Evolutionary conservation across 2,113 vertebrate species (phyloP).

Genomic region (Suricata suricatta): DNA sequence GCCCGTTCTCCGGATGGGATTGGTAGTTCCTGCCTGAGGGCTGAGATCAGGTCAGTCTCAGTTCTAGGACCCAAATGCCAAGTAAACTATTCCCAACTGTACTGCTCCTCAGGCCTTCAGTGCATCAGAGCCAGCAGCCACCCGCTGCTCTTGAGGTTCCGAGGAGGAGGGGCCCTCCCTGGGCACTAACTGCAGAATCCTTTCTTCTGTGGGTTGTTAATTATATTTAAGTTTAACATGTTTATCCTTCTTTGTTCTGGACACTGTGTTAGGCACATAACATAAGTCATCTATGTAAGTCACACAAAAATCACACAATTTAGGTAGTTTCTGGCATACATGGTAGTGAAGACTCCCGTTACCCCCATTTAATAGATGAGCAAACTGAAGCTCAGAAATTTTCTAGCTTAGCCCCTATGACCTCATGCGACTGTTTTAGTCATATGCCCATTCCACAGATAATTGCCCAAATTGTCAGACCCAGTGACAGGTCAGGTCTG

Average conservation of each 20-base stretch:
- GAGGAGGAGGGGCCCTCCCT: neutral
- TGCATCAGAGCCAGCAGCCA: accelerated
- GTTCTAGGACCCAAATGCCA: neutral
- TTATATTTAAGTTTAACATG: neutral
- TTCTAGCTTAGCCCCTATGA: neutral
- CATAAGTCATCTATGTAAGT: neutral
- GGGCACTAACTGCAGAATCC: neutral
- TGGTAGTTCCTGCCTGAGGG: neutral
- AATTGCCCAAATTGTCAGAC: neutral
- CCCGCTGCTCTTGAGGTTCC: neutral
- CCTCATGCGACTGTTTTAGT: neutral
- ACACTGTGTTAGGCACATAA: neutral
- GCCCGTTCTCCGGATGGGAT: accelerated
- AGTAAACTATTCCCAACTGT: neutral
- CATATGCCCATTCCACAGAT: neutral
- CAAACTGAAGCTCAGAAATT: neutral
- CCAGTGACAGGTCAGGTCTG: neutral
- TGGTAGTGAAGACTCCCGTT: neutral
- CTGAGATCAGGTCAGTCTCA: neutral
- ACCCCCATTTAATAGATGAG: neutral
- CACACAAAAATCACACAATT: neutral
- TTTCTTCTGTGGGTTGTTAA: neutral
- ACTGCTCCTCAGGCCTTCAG: neutral
- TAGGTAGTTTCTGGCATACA: neutral
- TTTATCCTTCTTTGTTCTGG: neutral